Base-by-base conservation (phyloP, 2,888 invertebrate genomes). In the Diarsia dahlii region DNA sequence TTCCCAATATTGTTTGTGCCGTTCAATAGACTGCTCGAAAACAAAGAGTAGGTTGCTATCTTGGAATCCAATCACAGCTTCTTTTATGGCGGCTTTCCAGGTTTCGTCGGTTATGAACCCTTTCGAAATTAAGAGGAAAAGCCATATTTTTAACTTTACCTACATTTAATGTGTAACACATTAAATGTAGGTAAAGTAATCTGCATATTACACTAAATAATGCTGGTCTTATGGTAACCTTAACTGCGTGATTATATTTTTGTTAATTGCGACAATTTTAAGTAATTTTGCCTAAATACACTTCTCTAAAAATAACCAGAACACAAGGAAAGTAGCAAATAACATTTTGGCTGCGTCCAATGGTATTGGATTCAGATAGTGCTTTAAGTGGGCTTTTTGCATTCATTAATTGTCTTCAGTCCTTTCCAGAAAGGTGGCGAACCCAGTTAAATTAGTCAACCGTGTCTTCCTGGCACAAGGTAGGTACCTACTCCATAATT, bases 41-140 rank as follows among this genome's bases (percentile, higher is more conserved):
- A 28, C 13, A 62, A 34, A 50, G n/a, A 20, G 18, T 28, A 54
- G 34, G 9, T 13, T n/a, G 15, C 18, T 48, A 54, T 76, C 78
- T 68, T 58, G n/a, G 62, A 71, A 80, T 54, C 34, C n/a, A 63
- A 58, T 54, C 71, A 39, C 28, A 71, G 54, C 28, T 28, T 63
- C 12, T 28, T 72, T 56, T 63, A 71, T 39, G 34, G 46, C 52
- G 28, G 72, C 1, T 56, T 63, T 62, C 13, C 20, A 52, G 60
- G 23, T 60, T 78, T 52, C 6, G 8, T 15, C 15, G 10, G 10
- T 78, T 50, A 78, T 58, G 28, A 28, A 66, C 12, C 34, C 70
- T 10, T 39, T 50, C 10, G 13, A 69, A 45, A n/a, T 10, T 5
- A 67, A 77, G 18, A 62, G 28, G 18, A 28, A 28, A 2, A 39